phyloP scores from a whole-genome alignment of 1,140 invertebrate species.

The Helicoverpa zea region DNA sequence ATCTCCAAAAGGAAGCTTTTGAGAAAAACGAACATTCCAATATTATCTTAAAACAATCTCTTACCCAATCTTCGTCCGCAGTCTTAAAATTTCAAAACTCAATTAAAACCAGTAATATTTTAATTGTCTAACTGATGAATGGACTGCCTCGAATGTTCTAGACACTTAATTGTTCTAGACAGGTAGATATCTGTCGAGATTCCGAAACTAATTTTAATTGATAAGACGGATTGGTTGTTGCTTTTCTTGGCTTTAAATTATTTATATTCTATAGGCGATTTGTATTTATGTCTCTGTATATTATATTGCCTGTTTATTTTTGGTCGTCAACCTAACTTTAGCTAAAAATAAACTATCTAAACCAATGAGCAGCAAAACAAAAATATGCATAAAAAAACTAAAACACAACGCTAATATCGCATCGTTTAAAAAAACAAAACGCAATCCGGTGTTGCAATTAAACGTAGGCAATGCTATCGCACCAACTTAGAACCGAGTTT shows the following conservation, averaged over 20 bases:
- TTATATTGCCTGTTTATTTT: no score
- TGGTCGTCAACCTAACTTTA: no score
- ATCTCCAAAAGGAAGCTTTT: background rate
- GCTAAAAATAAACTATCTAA: background rate
- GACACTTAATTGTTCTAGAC: constrained; percentile 4
- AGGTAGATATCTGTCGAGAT: constrained; percentile 31
- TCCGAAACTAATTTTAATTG: constrained; percentile 34
- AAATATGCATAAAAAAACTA: background rate
- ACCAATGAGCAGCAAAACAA: background rate
- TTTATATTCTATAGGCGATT: background rate
- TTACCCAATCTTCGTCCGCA: constrained; percentile 12
- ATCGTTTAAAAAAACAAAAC: constrained; percentile 27
- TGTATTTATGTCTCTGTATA: background rate
- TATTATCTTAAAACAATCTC: constrained; percentile 45
- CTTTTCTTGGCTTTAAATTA: background rate
- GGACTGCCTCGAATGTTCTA: background rate
- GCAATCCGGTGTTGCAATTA: constrained; percentile 47
- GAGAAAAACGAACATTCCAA: constrained; percentile 14
- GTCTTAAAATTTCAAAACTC: constrained; percentile 48
- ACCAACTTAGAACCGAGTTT: constrained; percentile 42
- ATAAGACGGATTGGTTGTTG: constrained; percentile 25
- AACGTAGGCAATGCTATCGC: constrained; percentile 45
- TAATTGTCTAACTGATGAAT: constrained; percentile 49
- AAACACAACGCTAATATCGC: constrained; percentile 28
- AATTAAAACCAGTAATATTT: constrained; percentile 45